Evolutionary conservation across 2,797 vertebrate species (phyloP).

Genomic region (Pipistrellus kuhlii): DNA sequence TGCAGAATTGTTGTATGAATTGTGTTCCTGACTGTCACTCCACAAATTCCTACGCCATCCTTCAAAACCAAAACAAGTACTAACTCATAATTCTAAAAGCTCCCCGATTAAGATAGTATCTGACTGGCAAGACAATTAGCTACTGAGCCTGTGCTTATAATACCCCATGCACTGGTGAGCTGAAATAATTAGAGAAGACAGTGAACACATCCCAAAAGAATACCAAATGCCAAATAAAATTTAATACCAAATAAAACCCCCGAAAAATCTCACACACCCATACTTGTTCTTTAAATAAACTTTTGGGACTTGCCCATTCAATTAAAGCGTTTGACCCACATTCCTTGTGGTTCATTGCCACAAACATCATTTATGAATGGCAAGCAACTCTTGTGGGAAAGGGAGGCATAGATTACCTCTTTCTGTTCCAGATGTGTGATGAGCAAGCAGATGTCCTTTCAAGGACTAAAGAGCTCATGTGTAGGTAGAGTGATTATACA

Average conservation of each 20-base stretch:
- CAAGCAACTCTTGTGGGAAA: neutral
- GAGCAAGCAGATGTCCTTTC: neutral
- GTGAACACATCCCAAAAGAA: neutral
- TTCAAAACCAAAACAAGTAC: neutral
- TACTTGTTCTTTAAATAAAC: neutral
- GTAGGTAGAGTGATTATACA: neutral
- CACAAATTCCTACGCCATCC: neutral
- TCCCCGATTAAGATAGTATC: neutral
- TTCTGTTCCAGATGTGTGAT: neutral
- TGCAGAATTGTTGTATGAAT: neutral
- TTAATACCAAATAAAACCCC: neutral
- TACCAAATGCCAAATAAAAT: neutral
- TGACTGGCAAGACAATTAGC: neutral
- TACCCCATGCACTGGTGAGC: neutral
- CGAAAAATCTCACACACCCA: neutral
- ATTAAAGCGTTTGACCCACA: neutral
- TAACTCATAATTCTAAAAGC: neutral
- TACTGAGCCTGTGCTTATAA: neutral
- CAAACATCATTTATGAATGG: neutral
- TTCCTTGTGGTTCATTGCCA: neutral
- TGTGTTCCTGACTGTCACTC: neutral
- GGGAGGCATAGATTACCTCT: accelerated
- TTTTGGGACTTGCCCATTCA: neutral
- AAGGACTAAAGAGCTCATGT: neutral
- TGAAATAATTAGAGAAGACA: neutral